Evolutionary conservation across 2,113 vertebrate species (phyloP).

Genomic region (Cyprinodon variegatus): DNA sequence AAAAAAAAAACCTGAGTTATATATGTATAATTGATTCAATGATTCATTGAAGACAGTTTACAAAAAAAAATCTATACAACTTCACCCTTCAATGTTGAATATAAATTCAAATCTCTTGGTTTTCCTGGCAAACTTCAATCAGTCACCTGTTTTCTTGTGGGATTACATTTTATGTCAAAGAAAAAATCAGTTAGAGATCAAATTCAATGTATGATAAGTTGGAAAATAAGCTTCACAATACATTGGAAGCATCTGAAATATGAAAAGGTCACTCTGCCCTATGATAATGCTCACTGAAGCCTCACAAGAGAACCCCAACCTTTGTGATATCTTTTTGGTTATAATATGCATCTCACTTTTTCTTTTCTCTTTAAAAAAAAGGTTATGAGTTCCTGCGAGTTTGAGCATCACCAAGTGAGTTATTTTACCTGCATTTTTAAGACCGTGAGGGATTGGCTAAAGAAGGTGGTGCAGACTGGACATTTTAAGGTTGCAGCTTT

Average conservation of each 20-base stretch:
- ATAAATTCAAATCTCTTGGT: constrained; percentile 5
- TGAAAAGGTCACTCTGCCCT: constrained; percentile 39
- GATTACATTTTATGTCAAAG: constrained; percentile 14
- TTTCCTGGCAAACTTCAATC: constrained; percentile 23
- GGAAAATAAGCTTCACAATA: constrained; percentile 15
- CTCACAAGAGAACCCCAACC: constrained; percentile 26
- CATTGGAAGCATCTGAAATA: constrained; percentile 34
- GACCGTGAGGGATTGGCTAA: background rate
- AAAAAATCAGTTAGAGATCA: constrained; percentile 2
- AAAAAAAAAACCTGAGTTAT: no score
- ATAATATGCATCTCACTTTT: constrained; percentile 25
- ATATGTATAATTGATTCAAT: background rate
- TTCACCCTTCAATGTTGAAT: background rate
- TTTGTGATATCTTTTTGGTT: constrained; percentile 21
- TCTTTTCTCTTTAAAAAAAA: constrained; percentile 25
- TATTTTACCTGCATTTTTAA: constrained; percentile 12
- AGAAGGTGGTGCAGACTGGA: background rate
- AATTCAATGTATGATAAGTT: constrained; percentile 12
- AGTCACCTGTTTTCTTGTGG: constrained; percentile 21
- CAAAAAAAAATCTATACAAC: background rate
- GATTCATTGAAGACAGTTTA: background rate
- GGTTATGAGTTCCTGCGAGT: constrained; percentile 19
- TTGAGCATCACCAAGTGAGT: constrained; percentile 26
- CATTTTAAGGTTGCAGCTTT: background rate
- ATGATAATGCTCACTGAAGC: constrained; percentile 43